Evolutionary conservation across 2,888 invertebrate species (phyloP), one percentile per base, ranked within the genome.

Genomic region (Euspilapteryx auroguttella): DNA sequence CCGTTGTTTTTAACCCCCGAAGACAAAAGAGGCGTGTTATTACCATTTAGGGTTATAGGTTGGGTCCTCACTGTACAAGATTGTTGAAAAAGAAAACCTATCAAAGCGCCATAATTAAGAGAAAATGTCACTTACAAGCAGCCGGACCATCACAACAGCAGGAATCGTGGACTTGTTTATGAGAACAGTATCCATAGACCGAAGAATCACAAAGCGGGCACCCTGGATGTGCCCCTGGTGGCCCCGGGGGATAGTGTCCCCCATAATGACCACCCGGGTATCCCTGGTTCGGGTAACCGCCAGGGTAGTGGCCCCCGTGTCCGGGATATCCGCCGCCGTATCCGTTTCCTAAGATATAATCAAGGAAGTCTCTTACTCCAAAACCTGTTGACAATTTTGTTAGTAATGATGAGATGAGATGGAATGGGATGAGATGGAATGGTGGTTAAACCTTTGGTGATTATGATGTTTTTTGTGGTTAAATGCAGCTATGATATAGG

Each of bases 141-240:
- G 49, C 47, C 28, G 51, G 44, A 44, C 77, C 65, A 37, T 79
- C 78, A 41, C 89, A 89, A 48, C 89, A 89, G 48, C 89, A 89
- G 0, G 86, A 80, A 46, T 89, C 89, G 43, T 89, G 88, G 3
- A 83, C 71, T 32, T 88, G 69, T 57, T 87, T 89, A 33, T 86
- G 80, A 1, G 81, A 82, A 49, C 89, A 89, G 54, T 89, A 89
- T 40, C 83, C 79, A 54, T 82, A 88, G 3, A 89, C 87, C 0
- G 88, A 87, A 0, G 85, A 82, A 49, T 89, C 89, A 43, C 89
- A 89, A 14, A 84, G 51, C 1, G 89, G 89, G 41, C 89, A 89
- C n/a, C 76, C 75, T 1, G 66, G 50, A 23, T 75, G 75, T 2
- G 69, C 75, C 0, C 75, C 75, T 0, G 73, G 73, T 0, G 73